phyloP scores from a whole-genome alignment of 2,797 vertebrate genomes.

The Sus cebifrons region DNA sequence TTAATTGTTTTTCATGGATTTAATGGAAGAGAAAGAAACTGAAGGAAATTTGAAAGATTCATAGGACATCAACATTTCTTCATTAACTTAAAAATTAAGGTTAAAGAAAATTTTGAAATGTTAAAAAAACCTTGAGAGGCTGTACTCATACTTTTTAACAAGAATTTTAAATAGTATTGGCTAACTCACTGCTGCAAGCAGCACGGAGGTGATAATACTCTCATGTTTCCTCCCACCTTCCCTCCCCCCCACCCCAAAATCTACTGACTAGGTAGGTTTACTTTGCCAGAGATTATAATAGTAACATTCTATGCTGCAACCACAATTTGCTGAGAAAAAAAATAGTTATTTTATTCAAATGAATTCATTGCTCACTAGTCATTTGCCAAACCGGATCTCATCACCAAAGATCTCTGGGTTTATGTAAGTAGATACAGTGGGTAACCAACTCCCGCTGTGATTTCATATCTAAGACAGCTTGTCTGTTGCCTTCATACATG shows the following conservation, averaged over 20 bases:
- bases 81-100: constrained; percentile 64
- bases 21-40: constrained; percentile 62
- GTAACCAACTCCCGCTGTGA: background rate
- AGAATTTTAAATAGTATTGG: constrained; percentile 31
- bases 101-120: constrained; percentile 50
- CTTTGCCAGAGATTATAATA: constrained; percentile 42
- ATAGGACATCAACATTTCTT: constrained; percentile 51
- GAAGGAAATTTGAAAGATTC: constrained; percentile 52
- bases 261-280: background rate
- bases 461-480: constrained; percentile 38
- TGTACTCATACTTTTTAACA: constrained; percentile 27
- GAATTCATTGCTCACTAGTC: background rate
- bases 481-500: background rate
- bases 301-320: background rate
- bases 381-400: constrained; percentile 11
- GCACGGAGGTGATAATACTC: background rate
- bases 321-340: background rate
- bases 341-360: constrained; percentile 34
- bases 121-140: constrained; percentile 2
- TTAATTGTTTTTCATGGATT: constrained; percentile 53
- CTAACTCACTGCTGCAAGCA: background rate
- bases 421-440: background rate
- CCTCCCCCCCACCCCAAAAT: background rate
- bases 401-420: constrained; percentile 16
- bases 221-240: background rate